These are phyloP conservation scores for Hyles vespertilio DNA, from an alignment of 1,140 invertebrate species.

Conservation along the genomic window DNA sequence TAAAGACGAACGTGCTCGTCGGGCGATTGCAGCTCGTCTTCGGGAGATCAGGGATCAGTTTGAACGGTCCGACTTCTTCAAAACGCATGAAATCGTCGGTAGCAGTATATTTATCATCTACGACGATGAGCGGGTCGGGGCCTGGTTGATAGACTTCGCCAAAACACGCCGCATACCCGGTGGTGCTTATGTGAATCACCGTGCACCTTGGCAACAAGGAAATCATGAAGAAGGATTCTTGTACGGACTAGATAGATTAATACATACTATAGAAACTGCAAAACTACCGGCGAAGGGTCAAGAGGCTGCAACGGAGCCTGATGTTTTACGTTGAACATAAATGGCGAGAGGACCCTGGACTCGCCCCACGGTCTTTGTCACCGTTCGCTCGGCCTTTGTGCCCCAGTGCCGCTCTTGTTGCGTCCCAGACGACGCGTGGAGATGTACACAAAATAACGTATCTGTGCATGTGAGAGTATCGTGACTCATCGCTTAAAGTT, in stretches of 20 bases:
- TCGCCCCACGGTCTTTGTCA: conserved; percentile 53
- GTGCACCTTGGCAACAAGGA: conserved; percentile 87
- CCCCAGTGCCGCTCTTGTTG: conserved; percentile 34
- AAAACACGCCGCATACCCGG: conserved; percentile 89
- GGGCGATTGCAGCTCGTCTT: conserved; percentile 84
- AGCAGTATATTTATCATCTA: conserved; percentile 96
- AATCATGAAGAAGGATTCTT: conserved; percentile 97
- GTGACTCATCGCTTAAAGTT: conserved; percentile 48
- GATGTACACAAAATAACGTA: conserved; percentile 60
- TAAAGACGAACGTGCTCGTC: conserved; percentile 79
- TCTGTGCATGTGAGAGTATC: conserved; percentile 59
- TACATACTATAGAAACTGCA: conserved; percentile 62
- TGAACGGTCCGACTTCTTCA: conserved; percentile 92
- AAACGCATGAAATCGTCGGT: conserved; percentile 94
- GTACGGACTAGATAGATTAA: conserved; percentile 92
- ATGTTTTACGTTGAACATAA: conserved; percentile 64
- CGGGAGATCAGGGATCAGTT: conserved; percentile 86
- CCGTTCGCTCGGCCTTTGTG: conserved; percentile 41
- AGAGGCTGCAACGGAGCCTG: conserved; percentile 46
- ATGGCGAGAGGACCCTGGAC: conserved; percentile 45
- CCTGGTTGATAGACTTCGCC: conserved; percentile 98
- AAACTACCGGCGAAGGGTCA: conserved; percentile 32
- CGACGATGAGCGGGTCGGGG: conserved; percentile 89
- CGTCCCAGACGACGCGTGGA: conserved; percentile 43
- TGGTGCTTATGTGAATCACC: conserved; percentile 83